Conservation (phyloP, 1,140 invertebrate species). For the Mamestra configurata region DNA sequence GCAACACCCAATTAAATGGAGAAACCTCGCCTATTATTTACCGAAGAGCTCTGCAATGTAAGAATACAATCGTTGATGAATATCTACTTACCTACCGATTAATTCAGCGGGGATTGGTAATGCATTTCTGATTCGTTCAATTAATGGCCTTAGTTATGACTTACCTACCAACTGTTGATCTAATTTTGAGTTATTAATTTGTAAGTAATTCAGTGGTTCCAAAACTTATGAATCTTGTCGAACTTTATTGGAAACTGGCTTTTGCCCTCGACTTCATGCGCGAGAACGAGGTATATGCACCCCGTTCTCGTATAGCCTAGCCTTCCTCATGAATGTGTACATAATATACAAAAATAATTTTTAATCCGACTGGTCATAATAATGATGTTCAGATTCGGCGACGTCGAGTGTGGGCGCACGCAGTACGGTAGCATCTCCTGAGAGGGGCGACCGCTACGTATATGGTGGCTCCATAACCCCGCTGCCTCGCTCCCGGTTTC, state of each 20-base stretch:
- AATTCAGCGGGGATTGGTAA: not conserved
- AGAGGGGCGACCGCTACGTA: constrained; percentile 80
- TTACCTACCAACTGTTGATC: too few relatives aligned
- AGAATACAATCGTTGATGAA: constrained; percentile 51
- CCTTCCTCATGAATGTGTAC: too few relatives aligned
- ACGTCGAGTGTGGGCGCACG: constrained; percentile 60
- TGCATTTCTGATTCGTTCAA: not conserved
- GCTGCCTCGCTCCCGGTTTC: constrained; percentile 83
- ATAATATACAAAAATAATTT: too few relatives aligned
- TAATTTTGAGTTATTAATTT: too few relatives aligned
- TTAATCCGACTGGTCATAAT: too few relatives aligned
- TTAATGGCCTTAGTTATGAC: too few relatives aligned
- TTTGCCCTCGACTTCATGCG: too few relatives aligned
- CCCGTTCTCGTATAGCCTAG: too few relatives aligned
- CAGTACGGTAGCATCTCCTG: constrained; percentile 75
- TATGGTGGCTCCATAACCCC: constrained; percentile 87
- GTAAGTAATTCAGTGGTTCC: too few relatives aligned
- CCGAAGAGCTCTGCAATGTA: constrained; percentile 82
- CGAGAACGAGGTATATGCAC: too few relatives aligned
- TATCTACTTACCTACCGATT: not conserved
- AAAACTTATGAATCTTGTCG: too few relatives aligned
- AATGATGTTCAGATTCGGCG: constrained; percentile 66
- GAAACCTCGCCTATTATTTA: constrained; percentile 79
- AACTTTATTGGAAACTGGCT: too few relatives aligned
- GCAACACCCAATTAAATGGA: constrained; percentile 69